These are phyloP conservation scores for Mastigias papua DNA, from an alignment of 30 jellyfish, hydroid and myxozoan species.

Conservation along the genomic window DNA sequence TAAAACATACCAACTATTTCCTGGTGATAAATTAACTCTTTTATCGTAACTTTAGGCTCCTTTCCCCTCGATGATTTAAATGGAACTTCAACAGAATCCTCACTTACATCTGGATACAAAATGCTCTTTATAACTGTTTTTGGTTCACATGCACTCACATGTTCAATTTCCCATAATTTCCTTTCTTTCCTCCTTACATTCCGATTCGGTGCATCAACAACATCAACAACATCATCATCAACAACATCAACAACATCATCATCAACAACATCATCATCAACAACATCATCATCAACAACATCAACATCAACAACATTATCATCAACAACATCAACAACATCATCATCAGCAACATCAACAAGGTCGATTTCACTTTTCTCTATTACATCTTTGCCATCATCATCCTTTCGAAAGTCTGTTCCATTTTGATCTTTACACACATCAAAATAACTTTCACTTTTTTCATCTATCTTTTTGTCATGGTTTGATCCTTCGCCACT, in stretches of 20 bases:
- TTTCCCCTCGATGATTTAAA: slow-evolving; percentile 39
- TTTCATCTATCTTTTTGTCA: background rate
- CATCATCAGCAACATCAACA: no score
- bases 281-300: no score
- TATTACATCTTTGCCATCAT: slow-evolving; percentile 40
- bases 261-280: no score
- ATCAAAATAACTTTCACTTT: background rate
- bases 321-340: no score
- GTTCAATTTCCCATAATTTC: slow-evolving; percentile 19
- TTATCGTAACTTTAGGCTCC: slow-evolving; percentile 62
- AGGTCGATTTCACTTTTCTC: slow-evolving; percentile 28
- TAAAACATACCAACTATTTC: background rate
- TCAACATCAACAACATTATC: no score
- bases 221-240: no score
- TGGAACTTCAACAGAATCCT: background rate
- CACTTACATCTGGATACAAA: slow-evolving; percentile 44
- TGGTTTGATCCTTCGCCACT: background rate
- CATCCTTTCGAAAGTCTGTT: background rate
- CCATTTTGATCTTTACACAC: background rate
- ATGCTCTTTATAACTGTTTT: slow-evolving; percentile 68
- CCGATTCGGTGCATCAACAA: slow-evolving; percentile 9
- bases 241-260: no score
- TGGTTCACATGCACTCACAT: slow-evolving; percentile 12
- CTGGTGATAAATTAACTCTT: slow-evolving; percentile 53
- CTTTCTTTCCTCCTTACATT: background rate